These are phyloP conservation scores for Dasypolia templi DNA, from an alignment of 2,888 invertebrate species.

Conservation along the genomic window DNA sequence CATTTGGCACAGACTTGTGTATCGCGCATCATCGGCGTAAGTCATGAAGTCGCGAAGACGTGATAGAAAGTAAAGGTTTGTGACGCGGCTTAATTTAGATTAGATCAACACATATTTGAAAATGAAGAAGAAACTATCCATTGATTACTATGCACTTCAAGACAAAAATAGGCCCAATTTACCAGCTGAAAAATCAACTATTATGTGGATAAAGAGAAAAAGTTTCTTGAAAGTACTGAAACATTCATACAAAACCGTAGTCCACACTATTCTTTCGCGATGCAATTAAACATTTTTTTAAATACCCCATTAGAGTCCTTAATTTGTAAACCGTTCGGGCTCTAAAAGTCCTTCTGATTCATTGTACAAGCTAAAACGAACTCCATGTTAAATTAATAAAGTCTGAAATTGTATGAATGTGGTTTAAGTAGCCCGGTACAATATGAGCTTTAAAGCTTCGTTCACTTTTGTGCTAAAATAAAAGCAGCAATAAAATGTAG, in stretches of 20 bases:
- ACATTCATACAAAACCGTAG: conserved; percentile 20
- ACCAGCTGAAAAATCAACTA: neutral
- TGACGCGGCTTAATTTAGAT: too few relatives aligned
- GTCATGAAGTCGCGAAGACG: too few relatives aligned
- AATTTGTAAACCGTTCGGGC: conserved; percentile 74
- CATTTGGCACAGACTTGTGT: too few relatives aligned
- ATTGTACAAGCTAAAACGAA: conserved; percentile 7
- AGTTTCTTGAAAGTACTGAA: neutral
- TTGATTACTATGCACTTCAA: too few relatives aligned
- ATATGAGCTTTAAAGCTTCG: conserved; percentile 62
- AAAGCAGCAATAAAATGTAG: conserved; percentile 67
- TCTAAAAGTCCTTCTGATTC: conserved; percentile 55
- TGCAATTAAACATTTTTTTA: conserved; percentile 80
- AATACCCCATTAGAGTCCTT: conserved; percentile 79
- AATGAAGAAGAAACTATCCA: too few relatives aligned
- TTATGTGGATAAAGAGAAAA: neutral
- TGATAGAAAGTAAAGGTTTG: too few relatives aligned
- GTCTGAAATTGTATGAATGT: conserved; percentile 22
- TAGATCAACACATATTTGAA: too few relatives aligned
- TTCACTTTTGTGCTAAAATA: conserved; percentile 64
- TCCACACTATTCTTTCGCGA: conserved; percentile 67
- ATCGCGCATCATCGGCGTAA: too few relatives aligned
- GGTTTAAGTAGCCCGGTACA: conserved; percentile 42
- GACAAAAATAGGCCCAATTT: too few relatives aligned
- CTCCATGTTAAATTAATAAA: rapidly evolving